Evolutionary conservation across 2,113 vertebrate species (phyloP).

Genomic region (Azemiops feae): DNA sequence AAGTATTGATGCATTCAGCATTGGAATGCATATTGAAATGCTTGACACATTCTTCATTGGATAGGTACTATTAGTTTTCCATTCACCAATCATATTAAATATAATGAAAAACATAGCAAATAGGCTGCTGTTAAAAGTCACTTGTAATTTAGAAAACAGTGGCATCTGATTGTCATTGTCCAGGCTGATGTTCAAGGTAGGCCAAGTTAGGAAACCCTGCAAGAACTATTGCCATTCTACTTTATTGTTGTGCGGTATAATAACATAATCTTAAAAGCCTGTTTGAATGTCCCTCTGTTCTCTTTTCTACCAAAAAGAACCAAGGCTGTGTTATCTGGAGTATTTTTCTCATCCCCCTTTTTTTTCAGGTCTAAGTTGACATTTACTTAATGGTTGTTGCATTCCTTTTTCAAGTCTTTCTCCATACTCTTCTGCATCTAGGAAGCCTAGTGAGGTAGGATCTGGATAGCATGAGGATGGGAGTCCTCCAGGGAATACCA

Average conservation of each 20-base stretch:
- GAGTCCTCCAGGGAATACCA: background rate
- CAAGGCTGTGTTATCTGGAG: background rate
- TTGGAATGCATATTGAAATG: background rate
- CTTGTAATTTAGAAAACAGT: background rate
- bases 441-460: background rate
- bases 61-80: no score
- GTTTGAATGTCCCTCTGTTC: background rate
- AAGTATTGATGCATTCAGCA: background rate
- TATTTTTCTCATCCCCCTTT: background rate
- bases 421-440: background rate
- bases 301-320: background rate
- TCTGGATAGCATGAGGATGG: background rate
- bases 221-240: background rate
- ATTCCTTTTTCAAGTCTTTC: background rate
- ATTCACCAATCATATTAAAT: background rate
- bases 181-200: background rate
- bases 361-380: background rate
- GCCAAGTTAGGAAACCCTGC: background rate
- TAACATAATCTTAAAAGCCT: background rate
- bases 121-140: background rate
- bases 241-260: background rate
- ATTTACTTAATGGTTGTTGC: background rate
- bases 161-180: background rate
- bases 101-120: background rate
- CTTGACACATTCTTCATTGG: background rate